These are phyloP conservation scores for Dryobotodes eremita DNA, from an alignment of 2,888 invertebrate species.

Conservation along the genomic window DNA sequence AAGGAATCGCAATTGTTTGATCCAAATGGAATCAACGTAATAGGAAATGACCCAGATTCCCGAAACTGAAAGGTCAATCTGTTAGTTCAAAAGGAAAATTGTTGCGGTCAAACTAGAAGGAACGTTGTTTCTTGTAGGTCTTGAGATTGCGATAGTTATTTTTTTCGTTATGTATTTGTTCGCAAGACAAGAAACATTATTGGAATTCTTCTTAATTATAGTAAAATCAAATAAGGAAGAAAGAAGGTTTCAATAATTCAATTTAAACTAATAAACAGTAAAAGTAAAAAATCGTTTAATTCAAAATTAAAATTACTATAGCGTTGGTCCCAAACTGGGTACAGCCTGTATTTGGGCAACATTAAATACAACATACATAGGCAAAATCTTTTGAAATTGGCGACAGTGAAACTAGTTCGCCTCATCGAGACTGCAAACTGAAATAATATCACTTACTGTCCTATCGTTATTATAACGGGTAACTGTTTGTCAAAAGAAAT, in stretches of 20 bases:
- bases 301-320: too few species aligned
- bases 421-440: too few species aligned
- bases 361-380: too few species aligned
- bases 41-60: slow-evolving; percentile 27
- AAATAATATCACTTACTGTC: too few species aligned
- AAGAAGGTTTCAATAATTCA: not conserved
- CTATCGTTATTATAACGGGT: too few species aligned
- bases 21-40: slow-evolving; percentile 19
- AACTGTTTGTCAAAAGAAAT: too few species aligned
- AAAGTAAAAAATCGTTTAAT: too few species aligned
- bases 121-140: not conserved
- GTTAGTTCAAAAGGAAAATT: slow-evolving; percentile 27
- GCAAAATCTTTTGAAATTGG: too few species aligned
- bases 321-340: too few species aligned
- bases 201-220: not conserved
- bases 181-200: not conserved
- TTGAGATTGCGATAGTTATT: not conserved
- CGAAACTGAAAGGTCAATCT: slow-evolving; percentile 14
- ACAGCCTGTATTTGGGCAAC: too few species aligned
- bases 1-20: not conserved
- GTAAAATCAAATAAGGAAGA: not conserved
- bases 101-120: slow-evolving; percentile 12
- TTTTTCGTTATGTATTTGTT: not conserved
- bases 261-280: too few species aligned
- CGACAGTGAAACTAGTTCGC: too few species aligned